Percentiles rank a stretch among this genome's conserved stretches.
These are phyloP conservation scores for Coptodon bakossiorum DNA, from an alignment of 2,113 vertebrate species.

Conservation along the genomic window DNA sequence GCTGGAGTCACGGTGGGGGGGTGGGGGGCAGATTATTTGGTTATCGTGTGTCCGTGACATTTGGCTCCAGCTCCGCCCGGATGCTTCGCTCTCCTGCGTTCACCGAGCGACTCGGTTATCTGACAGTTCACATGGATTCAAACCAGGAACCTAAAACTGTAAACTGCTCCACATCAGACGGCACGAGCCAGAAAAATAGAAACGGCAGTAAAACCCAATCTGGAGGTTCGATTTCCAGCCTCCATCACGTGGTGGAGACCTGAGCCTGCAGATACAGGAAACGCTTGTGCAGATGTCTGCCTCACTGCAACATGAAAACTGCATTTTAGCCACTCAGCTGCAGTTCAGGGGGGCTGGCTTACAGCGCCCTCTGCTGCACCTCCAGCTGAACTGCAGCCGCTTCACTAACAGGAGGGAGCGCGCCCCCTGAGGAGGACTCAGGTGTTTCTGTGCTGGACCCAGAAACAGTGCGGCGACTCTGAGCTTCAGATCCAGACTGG, in stretches of 20 bases:
- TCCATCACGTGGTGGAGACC: neutral
- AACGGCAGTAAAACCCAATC: fast-evolving
- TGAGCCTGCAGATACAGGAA: neutral
- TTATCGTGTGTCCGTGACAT: fast-evolving
- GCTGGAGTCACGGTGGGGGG: neutral
- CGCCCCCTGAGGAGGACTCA: neutral
- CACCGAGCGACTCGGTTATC: neutral
- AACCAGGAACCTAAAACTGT: neutral
- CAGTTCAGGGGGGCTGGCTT: neutral
- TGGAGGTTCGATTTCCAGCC: fast-evolving
- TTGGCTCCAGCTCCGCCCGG: neutral
- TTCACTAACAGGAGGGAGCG: neutral
- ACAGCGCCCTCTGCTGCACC: neutral
- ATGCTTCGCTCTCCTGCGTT: neutral
- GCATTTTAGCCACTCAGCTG: neutral
- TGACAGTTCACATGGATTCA: neutral
- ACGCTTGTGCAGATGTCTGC: neutral
- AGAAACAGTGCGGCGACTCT: fast-evolving
- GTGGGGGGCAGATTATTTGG: neutral
- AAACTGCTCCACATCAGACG: neutral
- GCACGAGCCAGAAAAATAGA: neutral
- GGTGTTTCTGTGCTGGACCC: neutral
- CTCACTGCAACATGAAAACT: neutral
- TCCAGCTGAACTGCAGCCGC: neutral
- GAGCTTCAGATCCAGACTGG: neutral